Evolutionary conservation across 1,140 invertebrate species (phyloP), one percentile per base, ranked within the genome.

Genomic region (Trichogramma pretiosum): DNA sequence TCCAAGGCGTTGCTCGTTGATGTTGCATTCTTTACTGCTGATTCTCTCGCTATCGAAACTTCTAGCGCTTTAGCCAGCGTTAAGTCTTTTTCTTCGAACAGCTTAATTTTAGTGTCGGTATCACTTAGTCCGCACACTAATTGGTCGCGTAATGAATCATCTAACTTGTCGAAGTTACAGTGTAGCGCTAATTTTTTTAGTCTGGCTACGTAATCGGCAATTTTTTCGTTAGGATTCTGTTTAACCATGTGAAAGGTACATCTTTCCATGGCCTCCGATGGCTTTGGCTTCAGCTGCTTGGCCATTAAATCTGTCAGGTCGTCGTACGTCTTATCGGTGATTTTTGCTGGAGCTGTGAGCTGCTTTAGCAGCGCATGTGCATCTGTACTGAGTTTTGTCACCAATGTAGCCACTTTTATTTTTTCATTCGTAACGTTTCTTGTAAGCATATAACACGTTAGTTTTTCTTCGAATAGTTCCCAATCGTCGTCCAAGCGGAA

Each of bases 211-310:
- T 38, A 47, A 13, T 47, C 46, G 5, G 36, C 34, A 14, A 47
- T 35, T 13, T n/a, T 22, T 40, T 47, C 46, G 3, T 18, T 30
- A 19, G 7, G 14, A 3, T 17, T 8, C 21, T 47, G 46, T 32
- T 22, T 38, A 18, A 36, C 46, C n/a, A n/a, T 23, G 17, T 42
- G 8, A 17, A 42, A 49, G 2, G 9, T 49, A 34, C 30, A 49
- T 18, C 47, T 13, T 41, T 42, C 38, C 47, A 40, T 49, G 30
- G 47, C 11, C n/a, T n/a, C n/a, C n/a, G n/a, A n/a, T n/a, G n/a
- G n/a, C n/a, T n/a, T n/a, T n/a, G n/a, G n/a, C n/a, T 42, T 35
- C 1, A 49, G 32, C 16, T 49, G 47, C 14, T 35, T 11, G 11
- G 19, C 24, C 17, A 49, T 41, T 14, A 42, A 16, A 9, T 47